These are phyloP conservation scores for Cataglyphis albicans DNA, from an alignment of 2,888 invertebrate species.

Conservation along the genomic window DNA sequence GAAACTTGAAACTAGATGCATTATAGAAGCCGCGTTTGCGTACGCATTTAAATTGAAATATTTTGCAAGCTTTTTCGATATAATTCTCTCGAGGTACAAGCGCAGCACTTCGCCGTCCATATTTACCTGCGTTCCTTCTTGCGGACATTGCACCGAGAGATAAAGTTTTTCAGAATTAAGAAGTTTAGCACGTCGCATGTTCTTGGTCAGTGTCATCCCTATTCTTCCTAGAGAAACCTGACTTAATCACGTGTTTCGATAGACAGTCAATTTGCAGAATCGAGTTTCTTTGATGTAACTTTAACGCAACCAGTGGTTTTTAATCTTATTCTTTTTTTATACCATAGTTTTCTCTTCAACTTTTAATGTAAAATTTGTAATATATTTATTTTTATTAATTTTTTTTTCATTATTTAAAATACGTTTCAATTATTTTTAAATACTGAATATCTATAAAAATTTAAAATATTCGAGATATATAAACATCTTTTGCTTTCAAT, in stretches of 20 bases:
- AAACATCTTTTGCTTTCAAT: neutral
- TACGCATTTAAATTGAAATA: constrained; percentile 9
- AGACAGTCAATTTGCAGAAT: constrained; percentile 72
- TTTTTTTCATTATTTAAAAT: constrained; percentile 7
- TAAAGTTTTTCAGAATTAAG: constrained; percentile 71
- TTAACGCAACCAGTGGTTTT: neutral
- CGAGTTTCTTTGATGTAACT: neutral
- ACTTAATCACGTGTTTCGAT: constrained; percentile 73
- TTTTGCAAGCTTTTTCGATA: constrained; percentile 9
- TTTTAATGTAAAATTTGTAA: neutral
- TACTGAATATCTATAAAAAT: neutral
- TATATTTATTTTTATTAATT: constrained; percentile 3
- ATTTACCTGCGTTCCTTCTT: constrained; percentile 67
- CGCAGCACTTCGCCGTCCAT: constrained; percentile 58
- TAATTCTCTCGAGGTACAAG: neutral
- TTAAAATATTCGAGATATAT: constrained; percentile 4
- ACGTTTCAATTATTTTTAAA: constrained; percentile 10
- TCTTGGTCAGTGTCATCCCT: constrained; percentile 80
- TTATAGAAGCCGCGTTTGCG: constrained; percentile 6
- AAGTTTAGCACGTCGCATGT: constrained; percentile 82
- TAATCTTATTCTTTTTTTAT: neutral
- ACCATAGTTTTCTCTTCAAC: neutral
- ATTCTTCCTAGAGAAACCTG: constrained; percentile 65
- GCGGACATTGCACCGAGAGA: constrained; percentile 72
- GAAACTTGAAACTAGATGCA: neutral